Percentiles rank a stretch among this genome's conserved stretches.
Evolutionary conservation across 2,113 vertebrate species (phyloP).

Genomic region (Pholis gunnellus): DNA sequence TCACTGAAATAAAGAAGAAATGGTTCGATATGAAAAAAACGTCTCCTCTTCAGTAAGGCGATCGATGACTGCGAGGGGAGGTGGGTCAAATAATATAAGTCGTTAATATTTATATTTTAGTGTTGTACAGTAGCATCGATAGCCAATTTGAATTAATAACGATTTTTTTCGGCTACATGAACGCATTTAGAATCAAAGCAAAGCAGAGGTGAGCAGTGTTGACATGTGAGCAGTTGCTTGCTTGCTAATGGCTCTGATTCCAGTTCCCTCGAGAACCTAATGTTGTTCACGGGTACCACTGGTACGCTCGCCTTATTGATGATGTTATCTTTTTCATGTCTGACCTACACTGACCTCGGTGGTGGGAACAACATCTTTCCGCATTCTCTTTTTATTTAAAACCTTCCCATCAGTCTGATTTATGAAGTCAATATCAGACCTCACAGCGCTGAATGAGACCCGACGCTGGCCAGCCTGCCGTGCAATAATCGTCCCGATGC

Average conservation of each 20-base stretch:
- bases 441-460: slow-evolving; percentile 24
- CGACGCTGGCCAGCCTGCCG: slow-evolving; percentile 45
- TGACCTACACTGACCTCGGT: slow-evolving; percentile 30
- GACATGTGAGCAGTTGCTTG: slow-evolving; percentile 48
- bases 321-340: slow-evolving; percentile 29
- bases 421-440: slow-evolving; percentile 32
- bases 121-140: not conserved
- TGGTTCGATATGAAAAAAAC: not conserved
- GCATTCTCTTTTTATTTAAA: not conserved
- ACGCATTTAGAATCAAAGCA: not conserved
- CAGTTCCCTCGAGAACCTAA: slow-evolving; percentile 35
- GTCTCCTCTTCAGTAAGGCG: too few relatives aligned
- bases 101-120: not conserved
- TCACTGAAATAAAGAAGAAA: not conserved
- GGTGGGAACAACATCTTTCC: not conserved
- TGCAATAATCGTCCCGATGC: slow-evolving; percentile 66
- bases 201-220: slow-evolving; percentile 30
- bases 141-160: not conserved
- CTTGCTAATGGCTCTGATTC: slow-evolving; percentile 48
- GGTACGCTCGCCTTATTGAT: slow-evolving; percentile 15
- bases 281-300: not conserved
- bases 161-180: too few relatives aligned
- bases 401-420: slow-evolving; percentile 44
- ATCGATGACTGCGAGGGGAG: not conserved
- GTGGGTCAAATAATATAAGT: too few relatives aligned